Base-by-base conservation (phyloP, 2,113 vertebrate genomes). In the Lonchura striata region DNA sequence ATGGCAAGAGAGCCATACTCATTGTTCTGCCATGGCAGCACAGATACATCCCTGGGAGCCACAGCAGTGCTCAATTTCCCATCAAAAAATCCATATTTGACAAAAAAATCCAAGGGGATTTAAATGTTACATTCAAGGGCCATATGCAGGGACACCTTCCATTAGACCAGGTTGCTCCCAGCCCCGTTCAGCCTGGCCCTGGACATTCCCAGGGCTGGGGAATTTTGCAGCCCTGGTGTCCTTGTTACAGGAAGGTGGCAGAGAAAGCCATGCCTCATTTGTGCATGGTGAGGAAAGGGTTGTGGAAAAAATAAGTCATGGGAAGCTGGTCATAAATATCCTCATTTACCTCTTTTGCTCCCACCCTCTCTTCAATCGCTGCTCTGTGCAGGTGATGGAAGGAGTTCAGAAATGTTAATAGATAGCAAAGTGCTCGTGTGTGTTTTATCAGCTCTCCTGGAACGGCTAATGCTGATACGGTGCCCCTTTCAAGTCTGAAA, bases 401-500 rank as follows among this genome's bases (percentile, higher is more conserved):
- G 80, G 94, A 11, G 94, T 94, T 92, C 88, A 94, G 90, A 66
- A 81, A 76, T 75, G 79, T 86, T 91, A 74, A 87, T 23, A 90
- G 96, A 91, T 16, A 77, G 94, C 49, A 46, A 56, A 87, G 83
- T n/a, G 85, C 85, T 53, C 39, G 2, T n/a, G 70, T 63, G 78
- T 68, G 46, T 77, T 95, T 93, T 74, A 92, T 96, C 94, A 59
- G 53, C 88, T 74, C 91, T 78, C 83, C 54, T 80, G 54, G 96
- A 94, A 78, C 2, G 12, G 88, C 77, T 84, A 57, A 79, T 88
- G 88, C 87, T 76, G 66, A 94, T 87, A 83, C 2, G 4, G 86
- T 24, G 49, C 59, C 92, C 86, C 96, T 93, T 97, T 96, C 82
- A 96, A 93, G 94, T 94, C 63, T 41, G 20, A 56, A 92, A 90